A percentile compares a stretch with the other conserved stretches of the same genome.
Evolutionary conservation across 2,888 invertebrate genomes (phyloP).

Genomic region (Himalopsyche japonica): DNA sequence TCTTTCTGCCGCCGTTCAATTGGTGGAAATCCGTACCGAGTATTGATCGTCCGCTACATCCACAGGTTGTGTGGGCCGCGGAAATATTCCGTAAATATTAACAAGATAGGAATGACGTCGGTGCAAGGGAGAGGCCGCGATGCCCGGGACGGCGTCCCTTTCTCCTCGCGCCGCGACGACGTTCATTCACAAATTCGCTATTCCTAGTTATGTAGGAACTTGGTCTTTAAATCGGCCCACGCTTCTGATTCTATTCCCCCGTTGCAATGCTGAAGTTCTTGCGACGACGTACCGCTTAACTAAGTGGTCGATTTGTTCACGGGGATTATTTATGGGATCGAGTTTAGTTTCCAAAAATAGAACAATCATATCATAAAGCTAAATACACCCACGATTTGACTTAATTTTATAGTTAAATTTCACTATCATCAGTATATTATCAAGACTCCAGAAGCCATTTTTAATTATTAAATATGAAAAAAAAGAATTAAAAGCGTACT

Average conservation of each 20-base stretch:
- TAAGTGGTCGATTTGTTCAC: not conserved
- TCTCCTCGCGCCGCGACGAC: constrained; percentile 13
- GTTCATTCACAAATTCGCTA: constrained; percentile 40
- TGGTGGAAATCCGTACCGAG: constrained; percentile 44
- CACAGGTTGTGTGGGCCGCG: constrained; percentile 44
- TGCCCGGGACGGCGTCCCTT: constrained; percentile 10
- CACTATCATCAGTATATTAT: too few species aligned
- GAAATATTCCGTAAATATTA: constrained; percentile 41
- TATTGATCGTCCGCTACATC: constrained; percentile 43
- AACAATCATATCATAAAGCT: not conserved
- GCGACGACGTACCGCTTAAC: not conserved
- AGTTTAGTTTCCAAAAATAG: not conserved
- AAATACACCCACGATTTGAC: not conserved
- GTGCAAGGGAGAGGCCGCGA: constrained; percentile 30
- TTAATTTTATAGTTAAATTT: not conserved
- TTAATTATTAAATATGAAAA: too few species aligned
- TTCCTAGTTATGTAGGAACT: constrained; percentile 25
- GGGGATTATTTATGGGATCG: not conserved
- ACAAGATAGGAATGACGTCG: constrained; percentile 35
- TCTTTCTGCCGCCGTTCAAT: constrained; percentile 45
- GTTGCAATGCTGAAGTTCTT: not conserved
- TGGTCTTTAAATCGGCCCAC: constrained; percentile 31
- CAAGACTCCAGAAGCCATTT: too few species aligned
- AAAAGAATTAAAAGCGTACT: too few species aligned
- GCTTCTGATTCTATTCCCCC: constrained; percentile 6